phyloP scores from a whole-genome alignment of 2,888 invertebrate species.

The Lepidocyrtoides sp. region DNA sequence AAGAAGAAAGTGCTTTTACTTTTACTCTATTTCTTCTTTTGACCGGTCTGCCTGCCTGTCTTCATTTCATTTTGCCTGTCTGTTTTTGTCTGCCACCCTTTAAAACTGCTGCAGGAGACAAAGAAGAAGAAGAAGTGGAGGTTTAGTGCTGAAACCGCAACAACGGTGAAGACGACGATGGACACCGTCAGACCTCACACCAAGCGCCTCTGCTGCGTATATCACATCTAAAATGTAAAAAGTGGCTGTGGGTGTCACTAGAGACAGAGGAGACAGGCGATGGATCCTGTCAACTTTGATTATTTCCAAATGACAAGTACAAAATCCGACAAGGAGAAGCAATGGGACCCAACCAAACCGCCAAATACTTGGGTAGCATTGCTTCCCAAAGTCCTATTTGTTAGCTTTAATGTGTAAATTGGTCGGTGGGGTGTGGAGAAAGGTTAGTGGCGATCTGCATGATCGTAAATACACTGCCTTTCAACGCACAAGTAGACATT shows the following conservation, averaged over 20 bases:
- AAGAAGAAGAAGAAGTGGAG: slow-evolving; percentile 26
- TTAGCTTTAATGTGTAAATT: neutral
- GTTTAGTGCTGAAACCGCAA: slow-evolving; percentile 29
- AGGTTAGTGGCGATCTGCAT: neutral
- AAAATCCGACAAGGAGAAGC: slow-evolving; percentile 9
- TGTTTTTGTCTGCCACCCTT: slow-evolving; percentile 52
- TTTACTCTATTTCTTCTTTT: slow-evolving; percentile 8
- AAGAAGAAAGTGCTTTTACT: slow-evolving; percentile 9
- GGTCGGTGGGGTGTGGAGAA: neutral
- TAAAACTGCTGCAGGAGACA: slow-evolving; percentile 63
- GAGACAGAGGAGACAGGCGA: slow-evolving; percentile 43
- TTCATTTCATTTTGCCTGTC: slow-evolving; percentile 69
- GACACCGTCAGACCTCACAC: slow-evolving; percentile 56
- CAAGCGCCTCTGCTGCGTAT: neutral
- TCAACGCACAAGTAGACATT: slow-evolving; percentile 19
- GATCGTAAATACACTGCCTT: neutral
- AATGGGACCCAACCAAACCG: neutral
- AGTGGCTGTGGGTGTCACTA: slow-evolving; percentile 32
- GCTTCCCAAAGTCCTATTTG: neutral
- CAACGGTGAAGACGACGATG: slow-evolving; percentile 60
- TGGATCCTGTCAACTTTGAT: slow-evolving; percentile 78
- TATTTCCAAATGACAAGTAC: slow-evolving; percentile 64
- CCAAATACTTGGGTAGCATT: neutral
- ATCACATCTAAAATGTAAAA: slow-evolving; percentile 18
- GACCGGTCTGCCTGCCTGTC: slow-evolving; percentile 63